Conservation (phyloP, 2,113 vertebrate species). For the Pelusios castaneus region DNA sequence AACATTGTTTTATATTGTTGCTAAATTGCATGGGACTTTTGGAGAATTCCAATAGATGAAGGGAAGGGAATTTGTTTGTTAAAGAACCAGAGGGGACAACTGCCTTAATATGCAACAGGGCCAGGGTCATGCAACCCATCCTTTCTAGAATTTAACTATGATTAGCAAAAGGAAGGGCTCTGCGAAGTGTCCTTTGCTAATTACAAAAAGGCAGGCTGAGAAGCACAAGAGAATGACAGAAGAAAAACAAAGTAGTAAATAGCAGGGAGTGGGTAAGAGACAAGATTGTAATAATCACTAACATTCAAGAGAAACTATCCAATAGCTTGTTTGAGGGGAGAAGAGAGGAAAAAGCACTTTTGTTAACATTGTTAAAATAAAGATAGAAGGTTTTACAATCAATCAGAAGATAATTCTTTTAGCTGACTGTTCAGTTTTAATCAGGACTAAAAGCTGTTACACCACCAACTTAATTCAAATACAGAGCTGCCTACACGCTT, state of each 20-base stretch:
- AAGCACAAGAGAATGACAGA: neutral
- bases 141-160: neutral
- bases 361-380: neutral
- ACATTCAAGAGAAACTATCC: neutral
- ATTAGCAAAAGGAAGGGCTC: neutral
- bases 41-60: neutral
- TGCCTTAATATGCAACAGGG: neutral
- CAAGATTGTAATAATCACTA: neutral
- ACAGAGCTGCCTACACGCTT: constrained; percentile 16
- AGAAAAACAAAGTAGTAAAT: neutral
- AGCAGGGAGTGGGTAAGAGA: neutral
- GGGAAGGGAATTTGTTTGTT: neutral
- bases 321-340: neutral
- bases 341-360: neutral
- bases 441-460: constrained; percentile 8
- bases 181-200: neutral
- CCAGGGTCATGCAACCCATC: neutral
- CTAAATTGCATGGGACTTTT: neutral
- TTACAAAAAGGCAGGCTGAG: neutral
- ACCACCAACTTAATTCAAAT: constrained; percentile 22
- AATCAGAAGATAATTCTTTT: neutral
- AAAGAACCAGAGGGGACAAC: neutral
- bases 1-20: neutral
- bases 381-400: constrained; percentile 16
- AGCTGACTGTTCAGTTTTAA: neutral